Base-by-base conservation (phyloP, 2,113 vertebrate genomes). In the Tonatia bakeri region DNA sequence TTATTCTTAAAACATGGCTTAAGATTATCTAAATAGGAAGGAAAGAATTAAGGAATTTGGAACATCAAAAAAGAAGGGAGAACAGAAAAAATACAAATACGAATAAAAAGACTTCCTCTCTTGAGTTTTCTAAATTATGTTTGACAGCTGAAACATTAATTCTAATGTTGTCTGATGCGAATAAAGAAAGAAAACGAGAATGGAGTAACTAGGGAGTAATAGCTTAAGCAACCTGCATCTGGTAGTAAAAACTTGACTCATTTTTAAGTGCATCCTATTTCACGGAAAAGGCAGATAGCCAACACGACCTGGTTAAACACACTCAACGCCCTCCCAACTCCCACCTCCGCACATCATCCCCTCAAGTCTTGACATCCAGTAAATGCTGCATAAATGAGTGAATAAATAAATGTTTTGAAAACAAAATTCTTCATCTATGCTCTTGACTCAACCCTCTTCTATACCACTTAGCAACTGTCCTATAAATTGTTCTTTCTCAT, bases 401-500 rank as follows among this genome's bases (percentile, higher is more conserved):
- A 93, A 45, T 56, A 40, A 82, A 82, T 56, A n/a, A 64, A 50
- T 85, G 4, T 1, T 91, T 81, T 43, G 64, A 91, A 64, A 56
- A 91, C 70, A 91, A 95, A 94, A 5, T 70, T 85, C 36, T 80
- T 43, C 75, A 87, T 31, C 52, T 90, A 45, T 72, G n/a, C 50
- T 94, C 61, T 79, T 93, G 17, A 95, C 45, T 73, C 87, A 38
- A 36, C 13, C 52, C 38, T 93, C 83, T 59, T 95, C 59, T 65
- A 15, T 43, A 75, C 81, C 15, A 91, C 47, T 88, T 47, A 90
- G 69, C 50, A 10, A 82, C 16, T 45, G 26, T 77, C 17, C 12
- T n/a, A 76, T 64, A 81, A 50, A 87, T 93, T 84, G 87, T 69
- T 80, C 38, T 81, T 88, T 91, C 45, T 31, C 59, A 85, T 47